Evolutionary conservation across 2,888 invertebrate genomes (phyloP).

Genomic region (Diadegma fenestrale): DNA sequence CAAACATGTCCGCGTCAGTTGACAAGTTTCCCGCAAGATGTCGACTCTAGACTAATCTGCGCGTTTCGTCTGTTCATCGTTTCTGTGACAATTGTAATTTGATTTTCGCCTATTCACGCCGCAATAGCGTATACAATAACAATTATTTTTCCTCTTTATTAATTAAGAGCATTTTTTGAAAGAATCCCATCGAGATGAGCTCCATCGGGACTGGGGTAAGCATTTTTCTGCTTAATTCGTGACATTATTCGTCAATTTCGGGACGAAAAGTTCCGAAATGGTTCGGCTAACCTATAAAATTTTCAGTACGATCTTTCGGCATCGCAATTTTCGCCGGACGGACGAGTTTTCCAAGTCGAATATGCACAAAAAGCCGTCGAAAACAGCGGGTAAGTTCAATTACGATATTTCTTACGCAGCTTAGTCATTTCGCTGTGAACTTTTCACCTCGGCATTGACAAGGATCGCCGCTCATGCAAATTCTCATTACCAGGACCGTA

Average conservation of each 20-base stretch:
- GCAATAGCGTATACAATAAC: slow-evolving; percentile 70
- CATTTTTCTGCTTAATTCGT: slow-evolving; percentile 20
- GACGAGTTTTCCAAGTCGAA: slow-evolving; percentile 99
- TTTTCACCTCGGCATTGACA: not conserved
- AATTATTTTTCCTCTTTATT: slow-evolving; percentile 69
- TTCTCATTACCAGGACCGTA: slow-evolving; percentile 89
- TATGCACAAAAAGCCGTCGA: slow-evolving; percentile 99
- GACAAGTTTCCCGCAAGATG: slow-evolving; percentile 10
- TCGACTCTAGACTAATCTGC: not conserved
- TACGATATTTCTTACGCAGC: not conserved
- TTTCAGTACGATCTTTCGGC: slow-evolving; percentile 99
- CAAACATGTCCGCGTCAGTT: not conserved
- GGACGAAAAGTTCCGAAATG: slow-evolving; percentile 63
- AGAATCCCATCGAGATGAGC: slow-evolving; percentile 89
- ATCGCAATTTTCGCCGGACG: slow-evolving; percentile 99
- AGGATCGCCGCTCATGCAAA: not conserved
- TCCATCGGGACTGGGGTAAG: slow-evolving; percentile 98
- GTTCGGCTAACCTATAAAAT: slow-evolving; percentile 64
- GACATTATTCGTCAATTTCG: slow-evolving; percentile 44
- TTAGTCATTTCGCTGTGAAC: not conserved
- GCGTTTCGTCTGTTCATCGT: slow-evolving; percentile 53
- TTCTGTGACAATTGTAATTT: slow-evolving; percentile 73
- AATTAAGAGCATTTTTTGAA: slow-evolving; percentile 49
- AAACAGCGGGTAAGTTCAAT: slow-evolving; percentile 92
- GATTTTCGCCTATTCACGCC: slow-evolving; percentile 81